These are phyloP conservation scores for Odontamblyopus rebecca DNA, from an alignment of 2,797 vertebrate species.

Conservation along the genomic window DNA sequence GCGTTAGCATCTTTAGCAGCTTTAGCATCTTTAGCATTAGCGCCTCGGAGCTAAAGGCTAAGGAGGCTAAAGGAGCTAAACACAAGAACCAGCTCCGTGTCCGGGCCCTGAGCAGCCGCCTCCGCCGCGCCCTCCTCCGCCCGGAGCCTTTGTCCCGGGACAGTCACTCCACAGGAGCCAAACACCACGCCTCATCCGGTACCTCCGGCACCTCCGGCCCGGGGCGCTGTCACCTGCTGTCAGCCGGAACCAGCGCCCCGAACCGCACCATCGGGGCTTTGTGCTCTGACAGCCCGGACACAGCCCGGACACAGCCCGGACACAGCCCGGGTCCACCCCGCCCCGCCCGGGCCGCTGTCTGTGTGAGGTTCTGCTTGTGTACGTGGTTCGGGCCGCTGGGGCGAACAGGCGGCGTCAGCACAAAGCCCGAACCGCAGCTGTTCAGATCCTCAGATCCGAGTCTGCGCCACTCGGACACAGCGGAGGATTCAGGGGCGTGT, in stretches of 20 bases:
- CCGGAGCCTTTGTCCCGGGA: background rate
- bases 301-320: background rate
- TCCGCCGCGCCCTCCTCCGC: background rate
- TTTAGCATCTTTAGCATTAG: slow-evolving; percentile 54
- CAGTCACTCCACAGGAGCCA: too few species aligned
- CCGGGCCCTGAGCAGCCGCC: slow-evolving; percentile 3
- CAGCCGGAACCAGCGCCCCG: background rate
- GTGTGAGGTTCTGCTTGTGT: too few species aligned
- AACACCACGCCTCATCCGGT: background rate
- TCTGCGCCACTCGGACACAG: background rate
- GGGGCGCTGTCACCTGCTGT: background rate
- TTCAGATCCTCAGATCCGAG: background rate
- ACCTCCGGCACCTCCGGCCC: background rate
- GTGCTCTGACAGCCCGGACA: background rate
- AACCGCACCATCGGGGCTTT: background rate
- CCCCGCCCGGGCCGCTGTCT: background rate
- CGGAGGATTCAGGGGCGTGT: background rate
- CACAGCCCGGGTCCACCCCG: background rate
- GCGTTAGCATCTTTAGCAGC: slow-evolving; percentile 44
- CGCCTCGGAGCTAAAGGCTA: slow-evolving; percentile 50
- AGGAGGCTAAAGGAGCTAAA: background rate
- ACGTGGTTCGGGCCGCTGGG: background rate
- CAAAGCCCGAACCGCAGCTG: background rate
- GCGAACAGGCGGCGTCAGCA: slow-evolving; percentile 1
- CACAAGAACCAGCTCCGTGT: slow-evolving; percentile 48